Evolutionary conservation across 2,888 invertebrate species (phyloP), one percentile per base, ranked within the genome.

Genomic region (Drosophila melanosoma): DNA sequence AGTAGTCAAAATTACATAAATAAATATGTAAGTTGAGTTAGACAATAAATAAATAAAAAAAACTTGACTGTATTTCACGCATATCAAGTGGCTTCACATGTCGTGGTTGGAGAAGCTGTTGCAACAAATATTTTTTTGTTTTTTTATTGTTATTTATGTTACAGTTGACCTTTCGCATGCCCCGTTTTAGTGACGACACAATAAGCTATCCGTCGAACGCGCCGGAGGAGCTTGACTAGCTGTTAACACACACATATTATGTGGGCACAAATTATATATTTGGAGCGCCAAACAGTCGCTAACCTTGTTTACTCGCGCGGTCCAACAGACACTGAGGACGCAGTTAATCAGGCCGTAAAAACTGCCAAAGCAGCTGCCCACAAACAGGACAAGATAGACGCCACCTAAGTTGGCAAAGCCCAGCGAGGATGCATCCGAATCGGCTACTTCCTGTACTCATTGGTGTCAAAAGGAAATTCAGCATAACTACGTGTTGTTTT

Each of bases 331-430:
- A 83, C 88, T 86, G 65, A 87, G 82, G 79, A 93, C 74, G 90
- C 91, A 91, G 80, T 93, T 92, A 75, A 91, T 68, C 73, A 92
- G 76, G 40, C 93, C 93, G 67, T 91, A 92, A 74, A 91, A 52
- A 69, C 91, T 90, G 79, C 92, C 93, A 54, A 93, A 85, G 75
- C 90, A 82, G 85, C 92, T 92, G 20, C 95, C 95, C 74, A 93
- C 93, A 42, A 94, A 93, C 57, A 95, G 92, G 52, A 95, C 95
- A 51, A 95, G 93, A 87, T 95, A 95, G 51, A 95, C 95, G 74
- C 95, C 95, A 60, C 95, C 95, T 32, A 95, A 94, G 92, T 96
- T 96, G 76, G 94, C 94, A 83, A 96, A 93, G 42, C 94, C 95
- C 73, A 96, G 92, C 56, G 91, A 92, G 48, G 94, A 94, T 83